Evolutionary conservation across 2,888 invertebrate species (phyloP).

Genomic region (Drosophila pseudotakahashii): DNA sequence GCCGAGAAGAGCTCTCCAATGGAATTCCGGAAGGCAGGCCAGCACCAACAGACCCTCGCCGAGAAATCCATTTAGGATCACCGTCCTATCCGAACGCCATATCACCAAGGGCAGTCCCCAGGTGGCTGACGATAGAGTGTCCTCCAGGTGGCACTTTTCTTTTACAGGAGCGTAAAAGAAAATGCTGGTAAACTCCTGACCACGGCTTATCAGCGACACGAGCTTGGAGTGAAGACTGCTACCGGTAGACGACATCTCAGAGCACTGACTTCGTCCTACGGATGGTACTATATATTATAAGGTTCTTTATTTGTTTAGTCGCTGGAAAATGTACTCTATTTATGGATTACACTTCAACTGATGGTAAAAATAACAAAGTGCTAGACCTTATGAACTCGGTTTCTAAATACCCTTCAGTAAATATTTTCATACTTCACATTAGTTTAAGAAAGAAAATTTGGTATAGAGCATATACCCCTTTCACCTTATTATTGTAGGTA

Average conservation of each 20-base stretch:
- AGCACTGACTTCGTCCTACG: not conserved
- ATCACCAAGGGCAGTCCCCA: conserved; percentile 42
- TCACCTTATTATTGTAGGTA: not conserved
- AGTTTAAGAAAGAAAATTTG: not conserved
- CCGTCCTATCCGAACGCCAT: conserved; percentile 36
- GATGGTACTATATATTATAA: not conserved
- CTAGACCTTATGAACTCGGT: too few relatives aligned
- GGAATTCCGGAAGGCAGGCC: conserved; percentile 51
- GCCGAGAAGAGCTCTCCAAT: conserved; percentile 38
- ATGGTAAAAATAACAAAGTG: not conserved
- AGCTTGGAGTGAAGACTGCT: not conserved
- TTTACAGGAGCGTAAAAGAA: conserved; percentile 54
- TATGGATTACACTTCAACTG: not conserved
- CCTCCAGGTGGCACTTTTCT: conserved; percentile 40
- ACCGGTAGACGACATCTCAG: conserved; percentile 2
- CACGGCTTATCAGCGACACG: conserved; percentile 3
- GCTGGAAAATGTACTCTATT: not conserved
- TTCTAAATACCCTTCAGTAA: not conserved
- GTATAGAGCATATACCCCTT: not conserved
- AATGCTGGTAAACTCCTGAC: conserved; percentile 35
- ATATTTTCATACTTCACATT: not conserved
- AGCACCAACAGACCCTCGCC: conserved; percentile 45
- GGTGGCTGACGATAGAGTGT: conserved; percentile 5
- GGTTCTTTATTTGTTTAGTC: not conserved
- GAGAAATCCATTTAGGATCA: conserved; percentile 31